Conservation (phyloP, 2,888 invertebrate species). For the Galerucella calmariensis region DNA sequence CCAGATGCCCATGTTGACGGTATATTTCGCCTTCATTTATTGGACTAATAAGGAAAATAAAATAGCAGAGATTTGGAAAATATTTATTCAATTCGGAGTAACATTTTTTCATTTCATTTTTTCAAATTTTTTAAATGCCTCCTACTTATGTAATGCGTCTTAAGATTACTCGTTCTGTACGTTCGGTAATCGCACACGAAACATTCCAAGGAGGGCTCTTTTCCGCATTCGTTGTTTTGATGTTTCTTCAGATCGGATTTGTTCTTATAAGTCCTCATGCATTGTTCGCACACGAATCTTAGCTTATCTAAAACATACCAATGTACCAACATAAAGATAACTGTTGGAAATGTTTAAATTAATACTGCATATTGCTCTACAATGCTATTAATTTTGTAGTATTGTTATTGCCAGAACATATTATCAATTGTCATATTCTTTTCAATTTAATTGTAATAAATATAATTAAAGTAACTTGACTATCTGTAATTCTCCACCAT, state of each 20-base stretch:
- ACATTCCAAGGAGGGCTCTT: constrained; percentile 41
- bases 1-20: no score
- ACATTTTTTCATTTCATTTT: background rate
- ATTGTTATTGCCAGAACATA: no score
- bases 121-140: constrained; percentile 22
- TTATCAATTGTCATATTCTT: no score
- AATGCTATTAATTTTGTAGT: no score
- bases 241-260: constrained; percentile 33
- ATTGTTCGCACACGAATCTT: constrained; percentile 26
- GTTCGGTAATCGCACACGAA: constrained; percentile 33
- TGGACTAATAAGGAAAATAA: background rate
- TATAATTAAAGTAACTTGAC: no score
- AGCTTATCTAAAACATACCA: constrained; percentile 10
- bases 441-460: no score
- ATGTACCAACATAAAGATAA: no score
- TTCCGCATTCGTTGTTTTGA: constrained; percentile 38
- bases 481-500: no score
- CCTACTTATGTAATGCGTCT: constrained; percentile 25
- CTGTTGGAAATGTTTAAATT: no score
- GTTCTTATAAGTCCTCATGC: constrained; percentile 36
- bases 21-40: no score
- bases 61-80: background rate
- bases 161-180: constrained; percentile 21
- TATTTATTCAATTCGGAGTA: background rate
- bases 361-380: no score